Evolutionary conservation across 2,113 vertebrate genomes (phyloP).

Genomic region (Verasper variegatus): DNA sequence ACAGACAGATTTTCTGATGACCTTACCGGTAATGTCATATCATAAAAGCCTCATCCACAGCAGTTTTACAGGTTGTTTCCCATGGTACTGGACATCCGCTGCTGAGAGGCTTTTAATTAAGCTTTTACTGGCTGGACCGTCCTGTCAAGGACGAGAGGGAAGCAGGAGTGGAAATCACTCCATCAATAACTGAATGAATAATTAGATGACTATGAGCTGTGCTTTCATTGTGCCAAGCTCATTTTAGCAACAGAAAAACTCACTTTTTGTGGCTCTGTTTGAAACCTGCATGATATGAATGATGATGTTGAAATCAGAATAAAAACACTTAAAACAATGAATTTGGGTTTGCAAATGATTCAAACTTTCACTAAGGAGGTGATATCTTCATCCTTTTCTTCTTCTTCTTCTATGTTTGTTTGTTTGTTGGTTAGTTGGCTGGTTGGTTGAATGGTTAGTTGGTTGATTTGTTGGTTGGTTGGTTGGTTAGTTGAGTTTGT

Average conservation of each 20-base stretch:
- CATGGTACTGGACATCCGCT: neutral
- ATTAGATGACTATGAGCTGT: neutral
- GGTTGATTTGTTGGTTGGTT: too few species aligned
- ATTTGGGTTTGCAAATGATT: neutral
- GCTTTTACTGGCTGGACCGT: neutral
- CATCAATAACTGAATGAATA: constrained; percentile 16
- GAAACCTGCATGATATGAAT: neutral
- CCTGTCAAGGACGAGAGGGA: constrained; percentile 22
- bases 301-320: neutral
- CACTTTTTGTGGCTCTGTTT: neutral
- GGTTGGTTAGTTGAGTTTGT: too few species aligned
- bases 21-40: neutral
- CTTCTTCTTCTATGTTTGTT: too few species aligned
- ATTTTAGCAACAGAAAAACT: neutral
- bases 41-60: neutral
- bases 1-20: neutral
- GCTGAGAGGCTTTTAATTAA: constrained; percentile 22
- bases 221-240: neutral
- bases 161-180: constrained; percentile 7
- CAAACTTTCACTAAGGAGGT: too few species aligned
- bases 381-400: too few species aligned
- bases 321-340: neutral
- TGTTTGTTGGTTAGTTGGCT: too few species aligned
- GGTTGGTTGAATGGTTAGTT: too few species aligned
- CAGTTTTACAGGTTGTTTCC: constrained; percentile 5